Conservation (phyloP, 2,888 invertebrate species). For the Eilema sororculum region DNA sequence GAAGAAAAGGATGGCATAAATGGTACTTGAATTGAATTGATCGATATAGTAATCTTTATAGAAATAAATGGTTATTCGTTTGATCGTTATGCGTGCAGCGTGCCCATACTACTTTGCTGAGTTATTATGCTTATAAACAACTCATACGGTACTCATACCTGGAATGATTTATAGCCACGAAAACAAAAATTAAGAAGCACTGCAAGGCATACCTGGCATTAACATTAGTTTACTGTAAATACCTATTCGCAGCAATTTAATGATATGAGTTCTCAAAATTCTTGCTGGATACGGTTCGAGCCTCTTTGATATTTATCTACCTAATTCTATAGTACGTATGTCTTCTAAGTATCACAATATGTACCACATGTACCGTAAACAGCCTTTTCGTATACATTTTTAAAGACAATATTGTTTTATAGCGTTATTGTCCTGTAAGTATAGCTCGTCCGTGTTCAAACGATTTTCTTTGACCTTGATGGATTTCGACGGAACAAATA, state of each 20-base stretch:
- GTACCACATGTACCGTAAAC: neutral
- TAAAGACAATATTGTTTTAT: conserved; percentile 10
- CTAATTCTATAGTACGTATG: neutral
- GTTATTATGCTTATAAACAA: conserved; percentile 1
- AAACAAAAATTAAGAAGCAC: conserved; percentile 4
- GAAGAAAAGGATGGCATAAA: neutral
- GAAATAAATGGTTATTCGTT: conserved; percentile 1
- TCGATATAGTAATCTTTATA: neutral
- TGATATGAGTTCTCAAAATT: neutral
- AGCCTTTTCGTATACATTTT: conserved; percentile 3
- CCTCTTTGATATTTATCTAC: neutral
- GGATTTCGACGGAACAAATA: conserved; percentile 9
- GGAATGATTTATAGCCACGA: neutral
- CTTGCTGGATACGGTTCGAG: neutral
- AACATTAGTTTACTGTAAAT: neutral
- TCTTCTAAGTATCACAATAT: neutral
- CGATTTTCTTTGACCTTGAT: conserved; percentile 26
- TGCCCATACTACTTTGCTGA: neutral
- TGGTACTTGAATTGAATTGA: neutral
- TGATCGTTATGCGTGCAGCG: neutral
- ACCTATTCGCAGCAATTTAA: neutral
- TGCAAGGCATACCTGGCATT: neutral
- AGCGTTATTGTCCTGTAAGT: conserved; percentile 8
- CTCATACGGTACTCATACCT: conserved; percentile 4
- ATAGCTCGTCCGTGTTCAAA: conserved; percentile 12